Percentiles rank a stretch among this genome's conserved stretches.
These are phyloP conservation scores for Gallinago undulata DNA, from an alignment of 2,113 vertebrate species.

Conservation along the genomic window DNA sequence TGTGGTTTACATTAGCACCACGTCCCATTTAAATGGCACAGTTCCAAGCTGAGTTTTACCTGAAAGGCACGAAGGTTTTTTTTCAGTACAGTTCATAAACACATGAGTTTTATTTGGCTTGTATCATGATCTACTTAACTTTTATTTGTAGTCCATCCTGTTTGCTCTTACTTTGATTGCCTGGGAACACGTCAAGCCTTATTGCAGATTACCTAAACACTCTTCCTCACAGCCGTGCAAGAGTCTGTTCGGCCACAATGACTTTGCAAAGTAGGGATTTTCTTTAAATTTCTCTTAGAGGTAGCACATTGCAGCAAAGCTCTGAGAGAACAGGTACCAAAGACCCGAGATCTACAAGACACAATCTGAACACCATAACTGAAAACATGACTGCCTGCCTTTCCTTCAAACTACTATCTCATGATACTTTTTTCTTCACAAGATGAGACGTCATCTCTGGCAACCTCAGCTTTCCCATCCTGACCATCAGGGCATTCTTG, in stretches of 20 bases:
- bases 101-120: background rate
- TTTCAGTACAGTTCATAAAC: background rate
- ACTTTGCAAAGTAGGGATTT: background rate
- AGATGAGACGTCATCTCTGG: fast-evolving
- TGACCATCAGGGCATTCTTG: background rate
- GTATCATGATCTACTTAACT: background rate
- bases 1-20: background rate
- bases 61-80: background rate
- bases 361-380: background rate
- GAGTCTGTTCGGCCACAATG: background rate
- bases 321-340: background rate
- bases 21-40: background rate
- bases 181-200: background rate
- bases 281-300: background rate
- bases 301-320: background rate
- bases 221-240: background rate
- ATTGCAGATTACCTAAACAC: background rate
- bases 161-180: background rate
- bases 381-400: background rate
- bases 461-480: background rate
- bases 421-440: background rate
- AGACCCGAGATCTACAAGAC: background rate
- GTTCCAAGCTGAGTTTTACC: background rate
- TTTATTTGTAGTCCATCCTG: background rate
- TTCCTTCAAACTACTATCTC: background rate